These are phyloP conservation scores for Drosophila cardini DNA, from an alignment of 1,140 invertebrate species.

Conservation along the genomic window DNA sequence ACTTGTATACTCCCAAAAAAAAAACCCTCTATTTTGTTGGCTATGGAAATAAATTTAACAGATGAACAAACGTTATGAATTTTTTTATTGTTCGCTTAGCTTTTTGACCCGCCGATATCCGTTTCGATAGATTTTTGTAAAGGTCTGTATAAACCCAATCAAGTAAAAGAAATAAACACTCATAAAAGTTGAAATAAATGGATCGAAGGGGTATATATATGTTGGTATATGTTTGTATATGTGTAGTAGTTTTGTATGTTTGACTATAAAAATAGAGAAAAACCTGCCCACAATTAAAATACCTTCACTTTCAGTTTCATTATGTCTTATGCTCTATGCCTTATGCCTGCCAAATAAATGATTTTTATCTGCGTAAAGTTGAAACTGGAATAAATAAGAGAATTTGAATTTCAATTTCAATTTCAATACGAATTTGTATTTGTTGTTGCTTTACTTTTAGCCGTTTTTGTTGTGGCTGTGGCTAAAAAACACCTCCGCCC, in stretches of 20 bases:
- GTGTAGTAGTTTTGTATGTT: slow-evolving; percentile 1
- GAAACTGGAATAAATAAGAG: slow-evolving; percentile 59
- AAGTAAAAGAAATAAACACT: slow-evolving; percentile 12
- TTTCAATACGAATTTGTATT: slow-evolving; percentile 5
- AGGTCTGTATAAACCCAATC: background rate
- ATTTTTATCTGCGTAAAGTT: slow-evolving; percentile 57
- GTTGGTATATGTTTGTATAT: background rate
- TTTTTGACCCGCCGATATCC: slow-evolving; percentile 20
- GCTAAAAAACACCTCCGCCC: slow-evolving; percentile 66
- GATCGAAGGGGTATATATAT: background rate
- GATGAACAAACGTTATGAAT: too few relatives aligned
- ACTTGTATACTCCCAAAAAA: too few relatives aligned
- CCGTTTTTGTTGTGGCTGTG: slow-evolving; percentile 46
- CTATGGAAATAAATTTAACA: background rate
- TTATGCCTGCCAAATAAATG: slow-evolving; percentile 62
- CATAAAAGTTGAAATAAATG: background rate
- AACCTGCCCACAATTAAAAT: slow-evolving; percentile 65
- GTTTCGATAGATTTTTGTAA: slow-evolving; percentile 22
- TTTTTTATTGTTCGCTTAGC: slow-evolving; percentile 1
- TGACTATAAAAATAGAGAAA: slow-evolving; percentile 39
- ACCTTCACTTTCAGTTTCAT: slow-evolving; percentile 68
- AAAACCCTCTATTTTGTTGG: too few relatives aligned
- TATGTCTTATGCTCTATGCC: too few relatives aligned
- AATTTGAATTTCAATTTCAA: slow-evolving; percentile 28
- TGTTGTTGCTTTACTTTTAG: slow-evolving; percentile 24